Conservation (phyloP, 2,797 vertebrate genomes). For the Mustela erminea region DNA sequence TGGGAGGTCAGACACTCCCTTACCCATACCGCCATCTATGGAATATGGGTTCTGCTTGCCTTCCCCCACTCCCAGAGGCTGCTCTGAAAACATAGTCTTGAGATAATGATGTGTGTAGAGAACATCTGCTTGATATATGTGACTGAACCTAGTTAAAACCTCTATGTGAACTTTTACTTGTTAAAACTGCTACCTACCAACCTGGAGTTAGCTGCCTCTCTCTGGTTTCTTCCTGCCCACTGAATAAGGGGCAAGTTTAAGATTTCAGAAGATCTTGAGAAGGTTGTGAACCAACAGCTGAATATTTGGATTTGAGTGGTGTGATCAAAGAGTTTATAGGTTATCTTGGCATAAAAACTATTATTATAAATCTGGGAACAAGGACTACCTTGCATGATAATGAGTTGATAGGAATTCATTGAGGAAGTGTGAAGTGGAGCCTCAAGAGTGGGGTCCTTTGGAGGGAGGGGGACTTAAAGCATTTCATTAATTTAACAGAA, state of each 20-base stretch:
- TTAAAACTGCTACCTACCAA: not conserved
- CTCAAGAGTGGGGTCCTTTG: not conserved
- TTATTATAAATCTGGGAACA: not conserved
- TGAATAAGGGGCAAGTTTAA: not conserved
- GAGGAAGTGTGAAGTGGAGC: not conserved
- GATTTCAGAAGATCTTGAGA: not conserved
- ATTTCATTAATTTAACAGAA: not conserved
- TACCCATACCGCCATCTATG: not conserved
- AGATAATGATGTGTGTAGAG: not conserved
- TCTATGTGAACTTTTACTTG: not conserved
- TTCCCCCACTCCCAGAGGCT: not conserved
- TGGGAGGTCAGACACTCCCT: not conserved
- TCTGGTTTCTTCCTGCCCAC: not conserved
- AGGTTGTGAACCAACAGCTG: not conserved
- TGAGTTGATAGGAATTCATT: not conserved
- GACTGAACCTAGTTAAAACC: not conserved
- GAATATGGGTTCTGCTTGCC: not conserved
- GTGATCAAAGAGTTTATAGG: not conserved
- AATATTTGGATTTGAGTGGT: not conserved
- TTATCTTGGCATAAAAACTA: conserved; percentile 10
- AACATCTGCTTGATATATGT: not conserved
- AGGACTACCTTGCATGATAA: not conserved
- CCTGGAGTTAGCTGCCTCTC: not conserved
- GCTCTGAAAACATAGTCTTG: not conserved
- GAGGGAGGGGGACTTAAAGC: not conserved